Conservation (phyloP, 2,797 vertebrate species). For the Spheniscus humboldti region DNA sequence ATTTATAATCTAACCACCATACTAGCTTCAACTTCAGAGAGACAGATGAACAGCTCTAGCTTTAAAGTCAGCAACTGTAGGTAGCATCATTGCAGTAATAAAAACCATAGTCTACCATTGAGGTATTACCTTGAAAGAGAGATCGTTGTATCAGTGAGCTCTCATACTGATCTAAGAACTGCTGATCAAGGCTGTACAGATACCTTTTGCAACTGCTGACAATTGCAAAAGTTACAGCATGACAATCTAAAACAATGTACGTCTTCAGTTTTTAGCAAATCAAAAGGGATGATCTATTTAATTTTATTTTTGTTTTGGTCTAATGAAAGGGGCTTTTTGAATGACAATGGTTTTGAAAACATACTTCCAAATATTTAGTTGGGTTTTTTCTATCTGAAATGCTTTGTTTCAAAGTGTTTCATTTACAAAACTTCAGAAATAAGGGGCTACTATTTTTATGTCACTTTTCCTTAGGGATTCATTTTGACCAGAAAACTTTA, state of each 20-base stretch:
- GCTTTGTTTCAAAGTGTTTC: neutral
- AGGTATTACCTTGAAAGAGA: neutral
- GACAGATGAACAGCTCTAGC: neutral
- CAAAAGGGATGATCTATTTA: neutral
- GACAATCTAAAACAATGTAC: neutral
- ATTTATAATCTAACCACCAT: neutral
- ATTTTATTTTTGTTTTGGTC: neutral
- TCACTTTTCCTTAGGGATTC: neutral
- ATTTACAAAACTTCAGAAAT: neutral
- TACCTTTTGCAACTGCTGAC: neutral
- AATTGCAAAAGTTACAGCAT: neutral
- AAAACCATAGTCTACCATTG: neutral
- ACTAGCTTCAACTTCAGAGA: neutral
- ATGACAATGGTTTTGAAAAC: neutral
- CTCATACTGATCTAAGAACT: neutral
- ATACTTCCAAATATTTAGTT: neutral
- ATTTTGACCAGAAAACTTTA: neutral
- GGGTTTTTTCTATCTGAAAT: neutral
- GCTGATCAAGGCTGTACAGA: neutral
- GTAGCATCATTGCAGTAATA: neutral
- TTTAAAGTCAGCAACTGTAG: neutral
- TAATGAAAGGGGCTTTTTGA: neutral
- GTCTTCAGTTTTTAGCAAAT: neutral
- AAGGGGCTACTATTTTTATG: neutral
- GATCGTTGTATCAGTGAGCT: neutral